phyloP scores from a whole-genome alignment of 2,888 invertebrate species.

The Disparrhopalites patrizii region DNA sequence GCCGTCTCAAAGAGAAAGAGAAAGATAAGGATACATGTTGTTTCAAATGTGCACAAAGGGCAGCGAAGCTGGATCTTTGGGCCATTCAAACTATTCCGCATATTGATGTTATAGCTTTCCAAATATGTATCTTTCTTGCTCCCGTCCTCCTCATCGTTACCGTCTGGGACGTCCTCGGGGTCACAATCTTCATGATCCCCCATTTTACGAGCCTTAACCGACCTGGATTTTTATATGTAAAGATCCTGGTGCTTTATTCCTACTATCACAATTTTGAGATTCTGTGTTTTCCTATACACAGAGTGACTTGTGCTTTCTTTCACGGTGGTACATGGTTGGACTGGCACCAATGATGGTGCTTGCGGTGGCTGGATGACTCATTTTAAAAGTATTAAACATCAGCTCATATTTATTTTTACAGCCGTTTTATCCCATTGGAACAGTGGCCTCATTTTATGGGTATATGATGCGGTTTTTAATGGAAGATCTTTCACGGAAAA shows the following conservation, averaged over 20 bases:
- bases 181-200: slow-evolving; percentile 35
- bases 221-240: slow-evolving; percentile 34
- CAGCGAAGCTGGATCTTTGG: neutral
- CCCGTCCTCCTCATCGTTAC: slow-evolving; percentile 30
- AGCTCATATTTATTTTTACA: neutral
- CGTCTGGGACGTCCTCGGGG: slow-evolving; percentile 38
- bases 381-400: no score
- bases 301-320: no score
- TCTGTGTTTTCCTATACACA: no score
- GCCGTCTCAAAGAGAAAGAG: neutral
- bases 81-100: slow-evolving; percentile 10
- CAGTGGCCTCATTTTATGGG: slow-evolving; percentile 13
- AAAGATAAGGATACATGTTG: neutral
- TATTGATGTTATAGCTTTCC: neutral
- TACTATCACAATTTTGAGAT: no score
- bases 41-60: neutral
- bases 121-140: slow-evolving; percentile 6
- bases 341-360: no score
- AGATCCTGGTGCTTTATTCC: no score
- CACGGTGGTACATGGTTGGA: no score
- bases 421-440: slow-evolving; percentile 23
- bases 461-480: slow-evolving; percentile 23
- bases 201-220: slow-evolving; percentile 32
- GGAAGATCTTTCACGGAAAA: slow-evolving; percentile 14
- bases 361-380: no score